Percentiles rank a stretch among this genome's conserved stretches.
These are phyloP conservation scores for Pogoniulus pusillus DNA, from an alignment of 2,797 vertebrate species.

Conservation along the genomic window DNA sequence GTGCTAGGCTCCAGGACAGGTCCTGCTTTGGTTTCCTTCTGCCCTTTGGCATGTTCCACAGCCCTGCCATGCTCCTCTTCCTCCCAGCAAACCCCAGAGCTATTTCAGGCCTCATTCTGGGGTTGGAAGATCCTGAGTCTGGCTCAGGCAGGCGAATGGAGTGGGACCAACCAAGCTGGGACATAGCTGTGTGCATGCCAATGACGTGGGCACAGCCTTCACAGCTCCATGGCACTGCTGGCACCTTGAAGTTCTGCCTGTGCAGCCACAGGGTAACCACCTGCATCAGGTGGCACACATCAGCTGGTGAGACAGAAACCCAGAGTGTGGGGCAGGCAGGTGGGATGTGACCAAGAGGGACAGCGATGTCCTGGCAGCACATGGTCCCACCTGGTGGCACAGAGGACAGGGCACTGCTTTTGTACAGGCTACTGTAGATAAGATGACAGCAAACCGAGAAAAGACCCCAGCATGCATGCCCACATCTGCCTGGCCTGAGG, in stretches of 20 bases:
- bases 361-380: fast-evolving
- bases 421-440: fast-evolving
- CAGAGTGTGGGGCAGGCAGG: neutral
- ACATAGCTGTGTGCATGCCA: fast-evolving
- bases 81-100: neutral
- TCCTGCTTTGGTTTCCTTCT: fast-evolving
- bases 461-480: neutral
- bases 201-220: neutral
- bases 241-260: neutral
- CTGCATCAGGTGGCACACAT: fast-evolving
- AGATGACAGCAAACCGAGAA: fast-evolving
- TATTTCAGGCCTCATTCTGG: fast-evolving
- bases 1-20: too few relatives aligned
- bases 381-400: fast-evolving
- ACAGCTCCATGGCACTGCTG: fast-evolving
- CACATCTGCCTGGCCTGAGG: neutral
- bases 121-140: fast-evolving
- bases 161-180: fast-evolving
- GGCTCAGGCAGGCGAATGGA: neutral
- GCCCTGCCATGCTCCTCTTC: neutral
- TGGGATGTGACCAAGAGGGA: neutral
- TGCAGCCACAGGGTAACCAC: neutral
- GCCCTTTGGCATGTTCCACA: fast-evolving
- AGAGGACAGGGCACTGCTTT: fast-evolving
- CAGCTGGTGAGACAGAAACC: neutral